Conservation (phyloP, 2,888 invertebrate species). For the Pediacus dermestoides region DNA sequence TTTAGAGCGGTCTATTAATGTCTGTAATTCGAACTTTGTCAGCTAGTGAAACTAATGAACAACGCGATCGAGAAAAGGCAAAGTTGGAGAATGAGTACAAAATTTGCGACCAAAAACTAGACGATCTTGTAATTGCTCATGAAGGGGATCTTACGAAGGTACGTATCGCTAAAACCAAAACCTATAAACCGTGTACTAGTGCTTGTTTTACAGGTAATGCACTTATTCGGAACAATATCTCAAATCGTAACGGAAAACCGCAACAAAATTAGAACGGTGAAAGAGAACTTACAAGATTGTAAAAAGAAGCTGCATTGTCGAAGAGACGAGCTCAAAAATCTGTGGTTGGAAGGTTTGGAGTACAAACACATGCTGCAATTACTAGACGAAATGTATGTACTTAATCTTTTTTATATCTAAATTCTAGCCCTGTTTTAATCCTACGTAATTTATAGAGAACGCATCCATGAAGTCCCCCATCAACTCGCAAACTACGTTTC, state of each 20-base stretch:
- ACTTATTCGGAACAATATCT: constrained; percentile 74
- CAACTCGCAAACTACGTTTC: constrained; percentile 62
- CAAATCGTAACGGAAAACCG: constrained; percentile 72
- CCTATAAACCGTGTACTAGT: constrained; percentile 7
- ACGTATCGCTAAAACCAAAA: constrained; percentile 31
- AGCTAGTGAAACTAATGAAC: constrained; percentile 90
- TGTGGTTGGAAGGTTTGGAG: constrained; percentile 96
- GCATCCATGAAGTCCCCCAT: constrained; percentile 70
- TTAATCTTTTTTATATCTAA: constrained; percentile 4
- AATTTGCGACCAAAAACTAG: constrained; percentile 83
- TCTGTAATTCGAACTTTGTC: constrained; percentile 93
- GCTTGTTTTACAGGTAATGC: constrained; percentile 49
- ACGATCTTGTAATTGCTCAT: constrained; percentile 83
- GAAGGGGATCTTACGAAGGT: constrained; percentile 84
- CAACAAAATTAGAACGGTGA: constrained; percentile 71
- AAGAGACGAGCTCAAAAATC: constrained; percentile 85
- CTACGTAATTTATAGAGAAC: constrained; percentile 62
- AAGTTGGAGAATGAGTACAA: constrained; percentile 92
- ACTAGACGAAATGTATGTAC: constrained; percentile 76
- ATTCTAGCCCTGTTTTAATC: too few relatives aligned
- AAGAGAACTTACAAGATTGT: constrained; percentile 78
- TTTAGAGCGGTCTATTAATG: constrained; percentile 82
- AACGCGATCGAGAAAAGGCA: constrained; percentile 87
- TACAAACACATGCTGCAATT: constrained; percentile 87
- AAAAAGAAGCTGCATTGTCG: constrained; percentile 83